Evolutionary conservation across 2,113 vertebrate species (phyloP).

Genomic region (Cygnus buccinator): DNA sequence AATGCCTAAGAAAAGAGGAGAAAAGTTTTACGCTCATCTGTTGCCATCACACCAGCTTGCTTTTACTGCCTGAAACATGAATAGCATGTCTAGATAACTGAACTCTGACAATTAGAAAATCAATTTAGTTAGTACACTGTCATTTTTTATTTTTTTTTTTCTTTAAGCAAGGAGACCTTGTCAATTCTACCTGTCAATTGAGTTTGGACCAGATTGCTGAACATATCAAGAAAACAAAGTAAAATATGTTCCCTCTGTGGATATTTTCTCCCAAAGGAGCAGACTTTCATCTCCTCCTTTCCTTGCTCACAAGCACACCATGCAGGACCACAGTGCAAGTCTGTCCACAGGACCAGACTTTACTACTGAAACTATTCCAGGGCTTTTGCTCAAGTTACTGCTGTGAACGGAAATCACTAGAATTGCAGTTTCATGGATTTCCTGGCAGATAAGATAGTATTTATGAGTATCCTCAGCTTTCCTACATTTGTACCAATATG

Average conservation of each 20-base stretch:
- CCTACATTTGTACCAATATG: not conserved
- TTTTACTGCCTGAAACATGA: not conserved
- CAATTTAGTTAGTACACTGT: not conserved
- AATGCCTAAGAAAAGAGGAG: not conserved
- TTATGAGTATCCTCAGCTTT: conserved; percentile 13
- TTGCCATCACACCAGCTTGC: conserved; percentile 40
- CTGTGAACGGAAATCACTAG: not conserved
- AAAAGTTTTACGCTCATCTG: not conserved
- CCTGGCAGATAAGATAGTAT: not conserved
- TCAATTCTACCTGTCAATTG: conserved; percentile 43
- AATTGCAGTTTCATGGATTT: not conserved
- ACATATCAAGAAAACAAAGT: not conserved
- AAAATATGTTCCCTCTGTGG: not conserved
- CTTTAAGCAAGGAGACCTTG: conserved; percentile 11
- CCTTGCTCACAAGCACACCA: not conserved
- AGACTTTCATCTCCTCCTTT: not conserved
- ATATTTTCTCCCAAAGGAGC: not conserved
- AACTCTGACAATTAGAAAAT: conserved; percentile 25
- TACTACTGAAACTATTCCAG: not conserved
- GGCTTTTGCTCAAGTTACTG: not conserved
- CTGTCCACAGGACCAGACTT: not conserved
- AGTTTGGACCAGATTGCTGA: conserved; percentile 31
- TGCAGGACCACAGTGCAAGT: not conserved
- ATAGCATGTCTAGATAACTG: not conserved
- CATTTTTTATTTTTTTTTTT: not conserved